Percentiles rank a stretch among this genome's conserved stretches.
Conservation (phyloP, 30 jellyfish, hydroid and myxozoan genomes). For the Cassiopea xamachana region DNA sequence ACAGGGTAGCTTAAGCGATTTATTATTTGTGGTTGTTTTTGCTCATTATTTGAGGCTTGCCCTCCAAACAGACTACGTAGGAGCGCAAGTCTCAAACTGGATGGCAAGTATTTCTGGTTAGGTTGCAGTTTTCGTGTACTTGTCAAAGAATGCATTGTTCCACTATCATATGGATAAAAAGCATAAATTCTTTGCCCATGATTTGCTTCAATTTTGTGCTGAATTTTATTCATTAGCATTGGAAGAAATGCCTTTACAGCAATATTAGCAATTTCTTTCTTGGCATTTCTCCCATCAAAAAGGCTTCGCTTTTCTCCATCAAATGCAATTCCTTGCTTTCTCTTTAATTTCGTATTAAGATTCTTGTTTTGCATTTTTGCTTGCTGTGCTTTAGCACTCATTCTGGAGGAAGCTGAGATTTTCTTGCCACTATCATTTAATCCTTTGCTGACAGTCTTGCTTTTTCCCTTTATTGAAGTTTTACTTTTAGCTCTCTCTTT, state of each 20-base stretch:
- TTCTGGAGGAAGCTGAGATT: neutral
- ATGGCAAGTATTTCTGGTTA: slow-evolving; percentile 14
- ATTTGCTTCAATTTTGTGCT: slow-evolving; percentile 35
- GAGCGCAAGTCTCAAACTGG: slow-evolving; percentile 64
- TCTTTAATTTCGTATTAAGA: neutral
- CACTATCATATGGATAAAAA: slow-evolving; percentile 41
- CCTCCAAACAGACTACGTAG: slow-evolving; percentile 43
- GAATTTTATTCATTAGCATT: slow-evolving; percentile 47
- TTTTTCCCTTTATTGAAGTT: neutral
- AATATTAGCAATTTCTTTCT: slow-evolving; percentile 65
- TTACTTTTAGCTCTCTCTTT: slow-evolving; percentile 1
- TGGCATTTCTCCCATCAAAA: slow-evolving; percentile 9
- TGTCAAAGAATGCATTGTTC: neutral
- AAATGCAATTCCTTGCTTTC: neutral
- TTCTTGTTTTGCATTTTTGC: neutral
- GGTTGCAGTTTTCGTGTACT: neutral
- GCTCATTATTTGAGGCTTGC: slow-evolving; percentile 4
- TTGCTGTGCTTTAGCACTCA: too few relatives aligned
- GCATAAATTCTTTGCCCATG: slow-evolving; percentile 45
- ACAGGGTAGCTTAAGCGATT: slow-evolving; percentile 64
- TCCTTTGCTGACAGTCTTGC: neutral
- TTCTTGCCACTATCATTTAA: neutral
- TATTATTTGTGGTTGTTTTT: slow-evolving; percentile 43
- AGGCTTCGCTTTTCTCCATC: slow-evolving; percentile 21
- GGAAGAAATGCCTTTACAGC: slow-evolving; percentile 85